These are phyloP conservation scores for Homarus americanus DNA, from an alignment of 1,140 invertebrate genomes.

Conservation along the genomic window DNA sequence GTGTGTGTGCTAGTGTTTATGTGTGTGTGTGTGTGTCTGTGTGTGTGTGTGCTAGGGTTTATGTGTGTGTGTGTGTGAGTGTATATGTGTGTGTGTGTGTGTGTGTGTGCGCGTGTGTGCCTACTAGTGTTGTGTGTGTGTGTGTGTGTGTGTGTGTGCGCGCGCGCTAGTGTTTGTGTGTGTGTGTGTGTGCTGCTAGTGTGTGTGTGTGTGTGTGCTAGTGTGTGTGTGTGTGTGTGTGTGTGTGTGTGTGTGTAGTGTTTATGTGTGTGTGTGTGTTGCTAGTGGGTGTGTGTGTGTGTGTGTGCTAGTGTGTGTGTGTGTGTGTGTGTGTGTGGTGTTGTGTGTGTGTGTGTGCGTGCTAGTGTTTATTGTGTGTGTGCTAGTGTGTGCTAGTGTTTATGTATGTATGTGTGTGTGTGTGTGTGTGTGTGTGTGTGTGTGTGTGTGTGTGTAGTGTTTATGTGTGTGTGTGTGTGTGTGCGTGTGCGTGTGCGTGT, in stretches of 20 bases:
- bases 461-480: too few species aligned
- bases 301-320: too few species aligned
- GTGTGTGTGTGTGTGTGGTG: too few species aligned
- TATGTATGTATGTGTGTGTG: not conserved
- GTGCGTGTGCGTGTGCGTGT: not conserved
- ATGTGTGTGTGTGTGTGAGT: constrained; percentile 22
- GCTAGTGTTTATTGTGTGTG: not conserved
- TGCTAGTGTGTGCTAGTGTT: too few species aligned
- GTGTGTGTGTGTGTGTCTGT: not conserved
- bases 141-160: not conserved
- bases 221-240: not conserved
- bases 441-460: too few species aligned
- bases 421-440: not conserved
- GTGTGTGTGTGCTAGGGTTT: constrained; percentile 11
- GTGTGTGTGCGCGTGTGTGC: not conserved
- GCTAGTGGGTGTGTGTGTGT: too few species aligned
- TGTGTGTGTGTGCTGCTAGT: not conserved
- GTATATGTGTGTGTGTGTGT: constrained; percentile 24
- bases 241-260: not conserved
- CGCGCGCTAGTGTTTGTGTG: not conserved
- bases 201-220: not conserved
- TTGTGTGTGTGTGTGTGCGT: not conserved
- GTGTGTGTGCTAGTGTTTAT: not conserved
- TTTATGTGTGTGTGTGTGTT: too few species aligned
- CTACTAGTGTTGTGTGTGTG: not conserved